phyloP scores from a whole-genome alignment of 2,888 invertebrate species.

The Latrodectus hesperus region DNA sequence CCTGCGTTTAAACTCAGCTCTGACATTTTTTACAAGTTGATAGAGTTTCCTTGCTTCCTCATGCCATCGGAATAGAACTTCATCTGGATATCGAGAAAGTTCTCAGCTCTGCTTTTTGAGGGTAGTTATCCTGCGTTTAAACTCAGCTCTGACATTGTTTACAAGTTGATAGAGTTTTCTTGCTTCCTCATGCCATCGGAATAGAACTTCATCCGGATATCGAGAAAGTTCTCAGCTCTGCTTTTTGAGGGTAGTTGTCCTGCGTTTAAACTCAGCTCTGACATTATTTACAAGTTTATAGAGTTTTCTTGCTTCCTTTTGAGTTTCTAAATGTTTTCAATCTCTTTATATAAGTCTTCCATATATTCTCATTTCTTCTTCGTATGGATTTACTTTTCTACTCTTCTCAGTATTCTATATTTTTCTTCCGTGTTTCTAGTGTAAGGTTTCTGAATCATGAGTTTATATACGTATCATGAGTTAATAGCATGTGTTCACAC shows the following conservation, averaged over 20 bases:
- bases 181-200: neutral
- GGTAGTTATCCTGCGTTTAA: neutral
- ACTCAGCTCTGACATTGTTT: conserved; percentile 10
- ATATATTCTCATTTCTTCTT: neutral
- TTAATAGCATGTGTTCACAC: too few relatives aligned
- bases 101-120: neutral
- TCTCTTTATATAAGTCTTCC: neutral
- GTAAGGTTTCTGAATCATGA: conserved; percentile 13
- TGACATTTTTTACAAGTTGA: conserved; percentile 4
- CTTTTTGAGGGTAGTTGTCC: neutral
- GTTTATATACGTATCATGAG: neutral
- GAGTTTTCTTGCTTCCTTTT: conserved; percentile 3
- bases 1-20: conserved; percentile 7
- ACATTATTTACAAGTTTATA: conserved; percentile 6
- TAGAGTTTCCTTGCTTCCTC: too few relatives aligned
- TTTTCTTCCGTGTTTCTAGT: conserved; percentile 3
- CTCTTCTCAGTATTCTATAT: conserved; percentile 9
- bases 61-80: neutral
- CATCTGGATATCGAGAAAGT: neutral
- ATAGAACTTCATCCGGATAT: neutral
- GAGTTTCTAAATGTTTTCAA: neutral
- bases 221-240: neutral
- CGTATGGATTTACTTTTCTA: neutral
- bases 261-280: conserved; percentile 8
- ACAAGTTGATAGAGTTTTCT: conserved; percentile 4